Conservation (phyloP, 2,113 vertebrate species). For the Bufo bufo region DNA sequence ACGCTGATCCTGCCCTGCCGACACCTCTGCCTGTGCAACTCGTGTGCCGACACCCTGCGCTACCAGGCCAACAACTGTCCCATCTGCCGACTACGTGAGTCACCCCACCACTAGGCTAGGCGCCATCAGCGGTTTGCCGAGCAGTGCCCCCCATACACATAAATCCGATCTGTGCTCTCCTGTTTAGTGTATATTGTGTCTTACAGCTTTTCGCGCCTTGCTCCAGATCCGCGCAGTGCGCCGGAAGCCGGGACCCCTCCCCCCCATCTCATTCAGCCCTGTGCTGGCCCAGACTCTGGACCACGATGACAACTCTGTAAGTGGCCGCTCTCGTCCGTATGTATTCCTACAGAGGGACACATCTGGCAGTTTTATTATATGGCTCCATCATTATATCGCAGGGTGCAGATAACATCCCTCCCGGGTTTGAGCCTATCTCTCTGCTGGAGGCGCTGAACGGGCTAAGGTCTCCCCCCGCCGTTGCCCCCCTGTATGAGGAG, state of each 20-base stretch:
- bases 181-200: neutral
- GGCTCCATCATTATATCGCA: slow-evolving; percentile 59
- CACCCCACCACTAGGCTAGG: neutral
- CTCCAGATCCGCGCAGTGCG: slow-evolving; percentile 97
- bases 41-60: slow-evolving; percentile 92
- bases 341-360: neutral
- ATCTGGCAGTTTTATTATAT: neutral
- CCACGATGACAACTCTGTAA: slow-evolving; percentile 93
- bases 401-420: slow-evolving; percentile 90
- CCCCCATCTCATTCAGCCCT: slow-evolving; percentile 94
- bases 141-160: too few species aligned
- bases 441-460: slow-evolving; percentile 94
- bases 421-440: slow-evolving; percentile 95
- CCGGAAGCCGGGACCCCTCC: slow-evolving; percentile 92
- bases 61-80: slow-evolving; percentile 98
- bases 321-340: slow-evolving; percentile 51
- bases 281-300: slow-evolving; percentile 95
- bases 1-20: slow-evolving; percentile 94
- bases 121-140: too few species aligned
- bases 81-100: slow-evolving; percentile 95
- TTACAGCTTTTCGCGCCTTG: slow-evolving; percentile 91
- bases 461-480: slow-evolving; percentile 83
- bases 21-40: slow-evolving; percentile 93
- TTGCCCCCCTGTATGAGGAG: slow-evolving; percentile 91
- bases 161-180: too few species aligned